These are phyloP conservation scores for Dendrolimus punctatus DNA, from an alignment of 1,140 invertebrate genomes.

Conservation along the genomic window DNA sequence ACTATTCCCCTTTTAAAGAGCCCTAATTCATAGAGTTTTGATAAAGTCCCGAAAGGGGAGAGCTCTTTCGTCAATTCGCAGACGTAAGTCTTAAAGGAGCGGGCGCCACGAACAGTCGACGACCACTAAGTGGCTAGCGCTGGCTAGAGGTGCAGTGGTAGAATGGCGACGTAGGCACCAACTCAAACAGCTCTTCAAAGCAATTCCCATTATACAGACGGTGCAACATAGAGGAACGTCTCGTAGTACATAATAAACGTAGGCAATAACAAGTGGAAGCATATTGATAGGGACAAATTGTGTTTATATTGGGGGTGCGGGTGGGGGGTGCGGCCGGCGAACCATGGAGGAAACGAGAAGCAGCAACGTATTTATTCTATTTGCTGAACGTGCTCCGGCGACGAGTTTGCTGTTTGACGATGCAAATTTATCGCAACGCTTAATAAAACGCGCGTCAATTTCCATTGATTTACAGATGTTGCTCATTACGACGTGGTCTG, in stretches of 20 bases:
- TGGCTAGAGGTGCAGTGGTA: no score
- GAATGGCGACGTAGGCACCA: no score
- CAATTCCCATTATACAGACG: neutral
- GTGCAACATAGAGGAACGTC: neutral
- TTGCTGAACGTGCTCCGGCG: constrained; percentile 61
- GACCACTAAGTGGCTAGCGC: no score
- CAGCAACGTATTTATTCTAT: constrained; percentile 63
- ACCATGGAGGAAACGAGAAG: constrained; percentile 34
- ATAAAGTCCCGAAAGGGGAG: no score
- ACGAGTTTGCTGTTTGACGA: constrained; percentile 54
- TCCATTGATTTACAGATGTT: constrained; percentile 60
- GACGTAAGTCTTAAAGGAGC: no score
- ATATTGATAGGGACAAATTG: constrained; percentile 50
- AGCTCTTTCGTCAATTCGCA: no score
- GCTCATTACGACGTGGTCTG: constrained; percentile 46
- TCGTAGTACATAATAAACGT: neutral
- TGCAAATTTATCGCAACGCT: constrained; percentile 66
- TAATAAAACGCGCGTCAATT: constrained; percentile 55
- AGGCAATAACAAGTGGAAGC: constrained; percentile 19
- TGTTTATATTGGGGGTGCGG: constrained; percentile 47
- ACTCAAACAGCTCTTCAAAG: no score
- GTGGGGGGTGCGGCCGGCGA: constrained; percentile 18
- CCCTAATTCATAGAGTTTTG: no score
- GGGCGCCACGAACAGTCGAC: no score
- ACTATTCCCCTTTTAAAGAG: no score